phyloP scores from a whole-genome alignment of 1,140 invertebrate species.

The Drosophila sproati region DNA sequence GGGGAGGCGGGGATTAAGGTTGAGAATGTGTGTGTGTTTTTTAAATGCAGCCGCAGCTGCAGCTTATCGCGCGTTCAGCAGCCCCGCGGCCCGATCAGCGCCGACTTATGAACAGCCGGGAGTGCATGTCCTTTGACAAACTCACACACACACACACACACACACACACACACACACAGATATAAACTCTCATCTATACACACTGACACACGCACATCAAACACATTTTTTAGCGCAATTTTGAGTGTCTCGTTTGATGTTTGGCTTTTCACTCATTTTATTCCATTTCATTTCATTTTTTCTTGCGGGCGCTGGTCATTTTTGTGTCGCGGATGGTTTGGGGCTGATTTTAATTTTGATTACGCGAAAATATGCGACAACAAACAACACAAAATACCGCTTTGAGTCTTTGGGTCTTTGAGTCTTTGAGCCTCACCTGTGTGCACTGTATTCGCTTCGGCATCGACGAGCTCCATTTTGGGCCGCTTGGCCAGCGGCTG shows the following conservation, averaged over 20 bases:
- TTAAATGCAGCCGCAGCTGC: constrained; percentile 68
- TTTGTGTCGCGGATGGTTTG: background rate
- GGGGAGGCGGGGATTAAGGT: background rate
- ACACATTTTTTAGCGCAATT: constrained; percentile 66
- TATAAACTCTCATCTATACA: no score
- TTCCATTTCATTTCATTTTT: background rate
- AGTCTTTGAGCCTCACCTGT: constrained; percentile 89
- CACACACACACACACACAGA: constrained; percentile 1
- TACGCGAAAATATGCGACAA: constrained; percentile 57
- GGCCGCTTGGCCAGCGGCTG: constrained; percentile 87
- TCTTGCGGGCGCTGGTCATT: constrained; percentile 27
- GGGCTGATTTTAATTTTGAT: constrained; percentile 53
- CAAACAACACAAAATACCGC: background rate
- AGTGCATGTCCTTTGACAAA: constrained; percentile 45
- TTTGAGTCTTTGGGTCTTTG: no score
- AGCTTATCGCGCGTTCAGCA: constrained; percentile 64
- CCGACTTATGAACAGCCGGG: constrained; percentile 39
- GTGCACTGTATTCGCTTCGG: constrained; percentile 94
- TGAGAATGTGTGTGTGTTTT: constrained; percentile 8
- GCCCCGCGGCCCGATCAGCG: constrained; percentile 64
- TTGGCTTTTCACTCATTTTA: background rate
- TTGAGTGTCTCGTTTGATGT: constrained; percentile 48
- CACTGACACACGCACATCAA: constrained; percentile 55
- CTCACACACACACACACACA: constrained; percentile 10
- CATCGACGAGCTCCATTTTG: constrained; percentile 92